Conservation (phyloP, 1,140 invertebrate species). For the Calliopsis andreniformis region DNA sequence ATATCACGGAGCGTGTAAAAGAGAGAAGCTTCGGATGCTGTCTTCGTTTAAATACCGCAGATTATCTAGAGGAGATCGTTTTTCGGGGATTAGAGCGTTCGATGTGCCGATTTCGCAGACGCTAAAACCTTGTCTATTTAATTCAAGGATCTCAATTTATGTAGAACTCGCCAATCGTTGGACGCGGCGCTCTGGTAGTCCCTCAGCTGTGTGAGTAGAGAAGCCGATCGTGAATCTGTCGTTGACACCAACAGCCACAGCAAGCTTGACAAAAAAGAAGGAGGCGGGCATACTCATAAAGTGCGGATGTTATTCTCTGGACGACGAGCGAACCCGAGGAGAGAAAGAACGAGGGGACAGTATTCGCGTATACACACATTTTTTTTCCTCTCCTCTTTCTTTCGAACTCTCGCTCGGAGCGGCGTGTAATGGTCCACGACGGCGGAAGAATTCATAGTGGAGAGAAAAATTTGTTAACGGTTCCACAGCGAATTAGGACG, state of each 20-base stretch:
- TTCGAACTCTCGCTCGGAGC: conserved; percentile 5
- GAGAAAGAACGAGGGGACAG: conserved; percentile 50
- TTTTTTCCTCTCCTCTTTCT: conserved; percentile 1
- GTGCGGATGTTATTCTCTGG: conserved; percentile 68
- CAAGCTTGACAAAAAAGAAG: conserved; percentile 57
- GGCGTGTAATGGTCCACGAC: conserved; percentile 45
- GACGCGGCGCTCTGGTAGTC: conserved; percentile 31
- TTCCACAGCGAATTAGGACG: conserved; percentile 44
- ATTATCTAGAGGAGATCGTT: conserved; percentile 22
- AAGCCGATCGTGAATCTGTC: conserved; percentile 64
- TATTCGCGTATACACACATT: background rate
- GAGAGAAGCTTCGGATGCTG: too few relatives aligned
- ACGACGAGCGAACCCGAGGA: conserved; percentile 55
- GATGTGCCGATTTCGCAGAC: conserved; percentile 36
- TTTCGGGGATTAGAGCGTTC: conserved; percentile 38
- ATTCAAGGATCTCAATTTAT: conserved; percentile 60
- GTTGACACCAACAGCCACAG: conserved; percentile 58
- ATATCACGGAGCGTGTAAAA: too few relatives aligned
- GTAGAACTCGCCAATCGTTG: conserved; percentile 51
- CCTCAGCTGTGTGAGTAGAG: conserved; percentile 7
- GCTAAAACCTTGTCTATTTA: conserved; percentile 59
- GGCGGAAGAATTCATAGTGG: conserved; percentile 51
- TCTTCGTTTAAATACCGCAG: conserved; percentile 20
- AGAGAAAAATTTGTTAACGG: conserved; percentile 51
- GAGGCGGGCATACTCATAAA: conserved; percentile 68